Conservation (phyloP, 2,113 vertebrate species). For the Boleophthalmus pectinirostris region DNA sequence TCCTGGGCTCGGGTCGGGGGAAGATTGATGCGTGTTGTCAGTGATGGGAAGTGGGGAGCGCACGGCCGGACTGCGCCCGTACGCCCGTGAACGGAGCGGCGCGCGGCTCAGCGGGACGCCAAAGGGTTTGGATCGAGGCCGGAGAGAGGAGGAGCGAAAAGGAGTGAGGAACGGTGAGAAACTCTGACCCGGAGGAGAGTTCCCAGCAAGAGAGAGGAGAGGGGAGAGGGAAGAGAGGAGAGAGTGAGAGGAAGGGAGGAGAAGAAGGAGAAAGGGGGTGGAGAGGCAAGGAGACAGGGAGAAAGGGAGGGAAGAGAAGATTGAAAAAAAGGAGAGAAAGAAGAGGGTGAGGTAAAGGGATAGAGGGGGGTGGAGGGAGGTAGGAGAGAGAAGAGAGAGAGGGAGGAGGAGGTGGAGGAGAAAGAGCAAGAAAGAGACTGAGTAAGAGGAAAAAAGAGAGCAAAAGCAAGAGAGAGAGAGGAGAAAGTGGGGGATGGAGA, state of each 20-base stretch:
- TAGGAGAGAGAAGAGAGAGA: neutral
- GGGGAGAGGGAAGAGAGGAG: conserved; percentile 57
- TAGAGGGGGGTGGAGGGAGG: too few relatives aligned
- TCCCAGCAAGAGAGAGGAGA: conserved; percentile 73
- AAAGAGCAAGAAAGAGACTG: neutral
- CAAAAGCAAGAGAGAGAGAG: too few relatives aligned
- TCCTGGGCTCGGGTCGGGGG: conserved; percentile 77
- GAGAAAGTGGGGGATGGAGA: too few relatives aligned
- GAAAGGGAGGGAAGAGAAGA: too few relatives aligned
- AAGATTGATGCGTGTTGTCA: conserved; percentile 95
- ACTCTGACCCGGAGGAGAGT: conserved; percentile 81
- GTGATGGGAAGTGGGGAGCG: conserved; percentile 87
- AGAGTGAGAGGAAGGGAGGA: neutral
- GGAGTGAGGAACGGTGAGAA: conserved; percentile 85
- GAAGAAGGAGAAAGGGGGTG: neutral
- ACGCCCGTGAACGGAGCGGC: conserved; percentile 85
- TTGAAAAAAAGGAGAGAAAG: neutral
- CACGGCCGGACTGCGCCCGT: conserved; percentile 82
- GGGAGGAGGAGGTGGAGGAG: neutral
- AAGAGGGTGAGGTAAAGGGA: too few relatives aligned
- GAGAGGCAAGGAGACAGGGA: neutral
- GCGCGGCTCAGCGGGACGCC: conserved; percentile 83
- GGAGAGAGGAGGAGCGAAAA: too few relatives aligned
- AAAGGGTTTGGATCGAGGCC: conserved; percentile 88
- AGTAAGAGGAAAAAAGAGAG: too few relatives aligned